Percentiles rank a stretch among this genome's conserved stretches.
These are phyloP conservation scores for Pseudorasbora parva DNA, from an alignment of 2,113 vertebrate genomes.

Conservation along the genomic window DNA sequence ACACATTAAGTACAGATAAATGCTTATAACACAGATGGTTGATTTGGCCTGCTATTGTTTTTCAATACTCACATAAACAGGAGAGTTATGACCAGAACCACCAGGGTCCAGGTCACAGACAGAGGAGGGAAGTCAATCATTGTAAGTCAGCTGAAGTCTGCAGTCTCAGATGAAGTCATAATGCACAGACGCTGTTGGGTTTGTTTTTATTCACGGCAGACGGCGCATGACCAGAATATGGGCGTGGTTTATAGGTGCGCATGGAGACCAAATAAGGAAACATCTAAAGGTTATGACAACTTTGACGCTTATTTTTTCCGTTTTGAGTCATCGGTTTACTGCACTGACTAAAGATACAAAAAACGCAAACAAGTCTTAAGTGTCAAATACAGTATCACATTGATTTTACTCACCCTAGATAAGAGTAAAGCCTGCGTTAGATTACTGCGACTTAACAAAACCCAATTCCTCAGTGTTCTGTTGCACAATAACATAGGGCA, in stretches of 20 bases:
- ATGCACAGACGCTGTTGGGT: background rate
- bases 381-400: background rate
- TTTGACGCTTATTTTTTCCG: background rate
- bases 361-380: too few relatives aligned
- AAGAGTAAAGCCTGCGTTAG: background rate
- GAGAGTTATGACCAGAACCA: conserved; percentile 49
- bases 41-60: background rate
- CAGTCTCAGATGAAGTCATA: background rate
- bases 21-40: background rate
- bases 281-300: background rate
- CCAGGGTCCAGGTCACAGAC: conserved; percentile 56
- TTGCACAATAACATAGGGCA: background rate
- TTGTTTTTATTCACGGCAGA: background rate
- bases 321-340: background rate
- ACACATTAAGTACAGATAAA: background rate
- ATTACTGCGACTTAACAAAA: too few relatives aligned
- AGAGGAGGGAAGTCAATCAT: conserved; percentile 41
- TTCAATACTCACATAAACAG: conserved; percentile 53
- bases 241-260: background rate
- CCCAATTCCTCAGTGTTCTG: background rate
- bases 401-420: background rate
- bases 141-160: background rate
- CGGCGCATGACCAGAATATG: background rate
- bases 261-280: background rate
- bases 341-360: too few relatives aligned